Conservation (phyloP, 1,140 invertebrate genomes). For the Brachionus rubens region DNA sequence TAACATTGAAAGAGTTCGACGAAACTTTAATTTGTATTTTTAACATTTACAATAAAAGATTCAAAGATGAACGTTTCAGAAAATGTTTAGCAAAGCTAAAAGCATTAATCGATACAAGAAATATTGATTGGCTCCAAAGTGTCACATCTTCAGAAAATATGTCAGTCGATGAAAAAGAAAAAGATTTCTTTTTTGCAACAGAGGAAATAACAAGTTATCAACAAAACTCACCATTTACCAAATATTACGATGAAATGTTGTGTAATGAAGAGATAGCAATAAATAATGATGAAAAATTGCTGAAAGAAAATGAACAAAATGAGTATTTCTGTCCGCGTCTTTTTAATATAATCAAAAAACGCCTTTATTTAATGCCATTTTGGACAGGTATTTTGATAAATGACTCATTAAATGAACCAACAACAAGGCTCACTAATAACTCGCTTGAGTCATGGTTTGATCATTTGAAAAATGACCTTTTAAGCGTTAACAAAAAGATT, state of each 20-base stretch:
- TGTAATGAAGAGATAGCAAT: background rate
- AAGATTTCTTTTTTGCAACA: background rate
- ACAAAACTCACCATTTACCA: constrained; percentile 13
- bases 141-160: background rate
- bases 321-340: background rate
- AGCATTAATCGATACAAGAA: background rate
- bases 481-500: background rate
- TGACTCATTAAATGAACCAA: background rate
- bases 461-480: constrained; percentile 13
- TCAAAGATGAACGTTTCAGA: background rate
- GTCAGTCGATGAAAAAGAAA: background rate
- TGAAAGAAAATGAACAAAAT: background rate
- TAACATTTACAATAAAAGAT: background rate
- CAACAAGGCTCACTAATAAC: constrained; percentile 10
- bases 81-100: background rate
- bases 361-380: background rate
- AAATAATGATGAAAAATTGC: background rate
- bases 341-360: constrained; percentile 14
- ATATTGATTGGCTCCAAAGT: constrained; percentile 7
- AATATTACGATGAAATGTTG: background rate
- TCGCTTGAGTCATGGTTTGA: constrained; percentile 15
- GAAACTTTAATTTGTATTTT: background rate
- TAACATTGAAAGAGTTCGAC: background rate
- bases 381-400: constrained; percentile 1
- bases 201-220: background rate